Conservation (phyloP, 35 echinoderm and acorn worm species). For the Heliocidaris tuberculata region DNA sequence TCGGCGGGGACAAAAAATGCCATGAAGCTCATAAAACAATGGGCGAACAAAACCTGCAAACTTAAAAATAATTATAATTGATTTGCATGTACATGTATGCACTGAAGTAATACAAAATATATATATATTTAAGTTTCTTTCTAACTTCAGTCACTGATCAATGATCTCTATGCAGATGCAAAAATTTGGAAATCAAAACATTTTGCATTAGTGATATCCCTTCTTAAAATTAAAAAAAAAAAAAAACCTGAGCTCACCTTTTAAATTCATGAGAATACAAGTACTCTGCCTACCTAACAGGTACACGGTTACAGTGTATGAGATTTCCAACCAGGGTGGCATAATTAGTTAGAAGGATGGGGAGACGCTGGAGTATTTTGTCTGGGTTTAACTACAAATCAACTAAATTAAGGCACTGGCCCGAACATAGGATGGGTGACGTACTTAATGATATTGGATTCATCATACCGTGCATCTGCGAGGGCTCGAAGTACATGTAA, state of each 20-base stretch:
- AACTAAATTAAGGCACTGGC: background rate
- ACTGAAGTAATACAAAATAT: too few species aligned
- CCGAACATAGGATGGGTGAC: background rate
- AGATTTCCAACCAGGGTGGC: background rate
- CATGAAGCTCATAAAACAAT: too few species aligned
- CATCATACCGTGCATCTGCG: background rate
- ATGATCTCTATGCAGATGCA: too few species aligned
- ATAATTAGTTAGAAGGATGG: background rate
- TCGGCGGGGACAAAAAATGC: too few species aligned
- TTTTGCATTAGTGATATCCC: background rate
- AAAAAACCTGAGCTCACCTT: background rate
- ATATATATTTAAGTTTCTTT: too few species aligned
- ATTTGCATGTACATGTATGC: too few species aligned
- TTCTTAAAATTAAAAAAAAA: background rate
- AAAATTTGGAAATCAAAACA: background rate
- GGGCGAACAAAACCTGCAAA: too few species aligned
- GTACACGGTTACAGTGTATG: background rate
- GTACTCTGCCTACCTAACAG: background rate
- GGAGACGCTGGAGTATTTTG: background rate
- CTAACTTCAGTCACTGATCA: too few species aligned
- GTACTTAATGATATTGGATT: background rate
- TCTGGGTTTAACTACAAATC: slow-evolving; percentile 4
- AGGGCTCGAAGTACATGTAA: background rate
- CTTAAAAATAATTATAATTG: too few species aligned
- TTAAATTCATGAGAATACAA: background rate